Conservation (phyloP, 2,797 vertebrate genomes). For the Triplophysa yarkandensis region DNA sequence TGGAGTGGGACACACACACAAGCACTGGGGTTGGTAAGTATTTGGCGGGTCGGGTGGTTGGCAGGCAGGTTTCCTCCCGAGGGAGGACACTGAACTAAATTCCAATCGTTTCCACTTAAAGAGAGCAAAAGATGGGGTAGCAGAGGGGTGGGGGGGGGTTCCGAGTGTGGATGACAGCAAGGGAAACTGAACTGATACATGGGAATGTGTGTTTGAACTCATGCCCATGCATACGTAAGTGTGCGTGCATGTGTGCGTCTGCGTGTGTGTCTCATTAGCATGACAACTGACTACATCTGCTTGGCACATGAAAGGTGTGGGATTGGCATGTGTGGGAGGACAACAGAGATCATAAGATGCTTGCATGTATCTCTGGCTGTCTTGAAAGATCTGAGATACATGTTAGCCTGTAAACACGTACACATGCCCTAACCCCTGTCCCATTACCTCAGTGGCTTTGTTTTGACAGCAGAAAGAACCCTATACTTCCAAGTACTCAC, state of each 20-base stretch:
- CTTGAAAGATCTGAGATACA: constrained; percentile 66
- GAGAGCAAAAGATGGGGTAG: constrained; percentile 37
- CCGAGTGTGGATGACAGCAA: constrained; percentile 16
- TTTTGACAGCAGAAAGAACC: not conserved
- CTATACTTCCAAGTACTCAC: not conserved
- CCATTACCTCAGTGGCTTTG: not conserved
- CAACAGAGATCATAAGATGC: constrained; percentile 60
- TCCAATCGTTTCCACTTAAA: constrained; percentile 59
- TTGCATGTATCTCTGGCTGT: constrained; percentile 43
- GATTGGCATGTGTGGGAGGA: constrained; percentile 72
- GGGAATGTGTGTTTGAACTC: constrained; percentile 46
- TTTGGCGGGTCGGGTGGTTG: constrained; percentile 20
- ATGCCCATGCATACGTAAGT: constrained; percentile 47
- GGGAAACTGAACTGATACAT: constrained; percentile 41
- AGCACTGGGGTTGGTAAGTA: constrained; percentile 22
- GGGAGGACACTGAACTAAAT: constrained; percentile 57
- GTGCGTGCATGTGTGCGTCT: too few relatives aligned
- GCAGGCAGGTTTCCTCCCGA: constrained; percentile 49
- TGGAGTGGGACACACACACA: constrained; percentile 18
- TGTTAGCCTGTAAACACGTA: constrained; percentile 14
- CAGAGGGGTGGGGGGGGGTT: not conserved
- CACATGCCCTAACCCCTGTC: not conserved
- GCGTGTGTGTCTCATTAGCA: constrained; percentile 82
- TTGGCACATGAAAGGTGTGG: constrained; percentile 82
- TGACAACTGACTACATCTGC: constrained; percentile 87